These are phyloP conservation scores for Parotocinclus haroldoi DNA, from an alignment of 2,797 vertebrate species.

Conservation along the genomic window DNA sequence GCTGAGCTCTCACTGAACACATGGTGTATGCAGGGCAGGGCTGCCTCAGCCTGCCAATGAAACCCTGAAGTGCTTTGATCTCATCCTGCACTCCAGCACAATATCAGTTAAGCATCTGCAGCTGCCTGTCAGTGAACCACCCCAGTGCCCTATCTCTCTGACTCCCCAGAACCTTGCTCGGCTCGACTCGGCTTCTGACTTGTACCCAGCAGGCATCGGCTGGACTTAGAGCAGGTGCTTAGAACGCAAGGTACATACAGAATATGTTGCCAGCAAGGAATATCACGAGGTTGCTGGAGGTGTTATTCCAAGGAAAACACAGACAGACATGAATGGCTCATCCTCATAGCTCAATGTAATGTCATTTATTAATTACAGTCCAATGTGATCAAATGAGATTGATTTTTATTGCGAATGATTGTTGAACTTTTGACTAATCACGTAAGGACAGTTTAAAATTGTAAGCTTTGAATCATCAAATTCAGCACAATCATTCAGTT, in stretches of 20 bases:
- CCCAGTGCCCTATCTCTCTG: slow-evolving; percentile 29
- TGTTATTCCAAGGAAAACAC: slow-evolving; percentile 6
- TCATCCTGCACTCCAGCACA: slow-evolving; percentile 46
- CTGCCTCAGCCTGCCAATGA: slow-evolving; percentile 54
- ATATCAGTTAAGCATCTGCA: slow-evolving; percentile 57
- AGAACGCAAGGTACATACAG: background rate
- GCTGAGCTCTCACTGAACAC: slow-evolving; percentile 43
- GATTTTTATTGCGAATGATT: too few relatives aligned
- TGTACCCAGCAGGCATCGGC: slow-evolving; percentile 13
- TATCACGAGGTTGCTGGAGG: slow-evolving; percentile 8
- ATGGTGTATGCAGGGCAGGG: slow-evolving; percentile 53
- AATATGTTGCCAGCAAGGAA: slow-evolving; percentile 6
- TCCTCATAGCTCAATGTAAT: too few relatives aligned
- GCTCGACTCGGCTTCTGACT: background rate
- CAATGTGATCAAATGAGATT: too few relatives aligned
- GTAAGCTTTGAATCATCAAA: too few relatives aligned
- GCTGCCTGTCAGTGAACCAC: slow-evolving; percentile 60
- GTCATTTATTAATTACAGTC: too few relatives aligned
- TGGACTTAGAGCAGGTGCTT: slow-evolving; percentile 1
- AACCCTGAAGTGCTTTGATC: slow-evolving; percentile 62
- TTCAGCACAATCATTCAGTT: too few relatives aligned
- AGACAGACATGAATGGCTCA: slow-evolving; percentile 1
- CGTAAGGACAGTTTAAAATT: too few relatives aligned
- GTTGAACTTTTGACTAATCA: too few relatives aligned
- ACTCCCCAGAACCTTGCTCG: background rate